Conservation (phyloP, 2,113 vertebrate genomes). For the Xenotilapia longispinis region DNA sequence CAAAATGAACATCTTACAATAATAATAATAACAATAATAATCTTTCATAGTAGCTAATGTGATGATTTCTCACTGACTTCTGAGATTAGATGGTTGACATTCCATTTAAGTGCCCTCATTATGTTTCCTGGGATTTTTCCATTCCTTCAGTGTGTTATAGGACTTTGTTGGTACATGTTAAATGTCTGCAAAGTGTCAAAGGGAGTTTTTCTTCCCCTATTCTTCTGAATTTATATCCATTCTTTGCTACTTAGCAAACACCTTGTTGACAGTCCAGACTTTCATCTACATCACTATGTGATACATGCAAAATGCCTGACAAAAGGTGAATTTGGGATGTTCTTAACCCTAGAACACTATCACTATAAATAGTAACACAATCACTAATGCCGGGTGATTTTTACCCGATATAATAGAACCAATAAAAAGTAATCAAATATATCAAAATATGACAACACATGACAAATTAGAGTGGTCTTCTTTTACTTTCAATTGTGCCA, state of each 20-base stretch:
- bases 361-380: too few relatives aligned
- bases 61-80: neutral
- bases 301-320: neutral
- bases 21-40: neutral
- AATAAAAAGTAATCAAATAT: too few relatives aligned
- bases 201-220: neutral
- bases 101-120: neutral
- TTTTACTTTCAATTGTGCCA: too few relatives aligned
- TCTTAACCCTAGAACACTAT: too few relatives aligned
- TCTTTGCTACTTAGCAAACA: neutral
- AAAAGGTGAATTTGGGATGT: neutral
- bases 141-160: neutral
- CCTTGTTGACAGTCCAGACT: neutral
- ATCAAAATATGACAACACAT: too few relatives aligned
- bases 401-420: too few relatives aligned
- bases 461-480: too few relatives aligned
- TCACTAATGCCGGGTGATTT: too few relatives aligned
- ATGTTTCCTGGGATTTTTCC: neutral
- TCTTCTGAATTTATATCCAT: neutral
- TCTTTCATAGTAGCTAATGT: neutral
- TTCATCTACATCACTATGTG: neutral
- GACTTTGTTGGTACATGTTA: neutral
- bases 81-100: neutral
- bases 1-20: neutral
- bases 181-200: neutral